Base-by-base conservation (phyloP, 1,140 invertebrate genomes). In the Diplogasteroides magnus region DNA sequence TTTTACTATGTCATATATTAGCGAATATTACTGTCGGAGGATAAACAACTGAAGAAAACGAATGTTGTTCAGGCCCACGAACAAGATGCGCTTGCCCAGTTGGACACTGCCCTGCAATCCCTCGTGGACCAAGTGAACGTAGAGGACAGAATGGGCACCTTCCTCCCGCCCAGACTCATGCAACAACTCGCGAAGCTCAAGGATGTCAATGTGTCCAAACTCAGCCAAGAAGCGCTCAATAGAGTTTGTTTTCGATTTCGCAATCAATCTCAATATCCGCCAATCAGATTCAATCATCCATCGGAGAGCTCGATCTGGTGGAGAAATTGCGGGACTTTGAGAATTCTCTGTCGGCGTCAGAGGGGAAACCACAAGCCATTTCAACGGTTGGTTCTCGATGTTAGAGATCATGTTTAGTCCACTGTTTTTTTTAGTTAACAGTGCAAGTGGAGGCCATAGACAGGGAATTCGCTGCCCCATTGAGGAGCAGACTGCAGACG, bases 41-140 rank as follows among this genome's bases (percentile, higher is more conserved):
- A n/a, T n/a, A n/a, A n/a, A n/a, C n/a, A n/a, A n/a, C n/a, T n/a
- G n/a, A n/a, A n/a, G n/a, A n/a, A n/a, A n/a, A n/a, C 29, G 65
- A 28, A 56, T n/a, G 65, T 58, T 56, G 55, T 63, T 66, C 32
- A 66, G 68, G 67, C 64, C 23, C 73, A 73, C 31, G 68, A 76
- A 59, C 58, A 71, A 61, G 64, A 65, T 28, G 60, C 74, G 1
- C 74, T 74, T 63, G 60, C 28, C 26, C 72, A 75, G 31, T 68
- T 70, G 28, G 71, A 74, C 68, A 67, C 31, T 37, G 64, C 64
- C 55, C 56, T 71, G 31, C 6, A 6, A 11, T 48, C 37, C 6
- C 6, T 48, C 6, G 19, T 48, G 6, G 37, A 48, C 19, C 37
- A 48, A 48, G 37, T 48, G 37, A 48, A 48, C 19, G 19, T 48